Conservation (phyloP, 1,140 invertebrate species). For the Heterodera schachtii region DNA sequence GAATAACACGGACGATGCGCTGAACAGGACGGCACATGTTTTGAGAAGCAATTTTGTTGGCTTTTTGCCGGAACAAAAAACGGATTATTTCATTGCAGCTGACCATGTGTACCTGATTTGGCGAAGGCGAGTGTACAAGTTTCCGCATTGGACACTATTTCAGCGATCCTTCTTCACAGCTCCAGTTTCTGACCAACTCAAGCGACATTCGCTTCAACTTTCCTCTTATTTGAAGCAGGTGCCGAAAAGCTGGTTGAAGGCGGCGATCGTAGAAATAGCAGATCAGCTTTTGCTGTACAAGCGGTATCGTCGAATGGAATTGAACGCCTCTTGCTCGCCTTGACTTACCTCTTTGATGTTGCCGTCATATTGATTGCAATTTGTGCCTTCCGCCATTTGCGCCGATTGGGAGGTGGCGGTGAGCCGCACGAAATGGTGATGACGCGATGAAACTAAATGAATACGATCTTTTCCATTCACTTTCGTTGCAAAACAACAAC, state of each 20-base stretch:
- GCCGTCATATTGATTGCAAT: no score
- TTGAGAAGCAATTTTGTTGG: background rate
- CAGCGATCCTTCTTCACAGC: background rate
- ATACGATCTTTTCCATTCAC: no score
- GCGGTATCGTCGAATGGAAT: no score
- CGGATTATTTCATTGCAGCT: background rate
- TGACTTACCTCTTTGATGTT: no score
- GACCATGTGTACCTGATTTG: background rate
- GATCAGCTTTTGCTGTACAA: no score
- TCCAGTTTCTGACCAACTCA: background rate
- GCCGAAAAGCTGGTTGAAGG: no score
- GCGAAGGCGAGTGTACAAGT: background rate
- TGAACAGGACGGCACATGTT: background rate
- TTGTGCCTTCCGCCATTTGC: no score
- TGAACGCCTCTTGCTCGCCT: no score
- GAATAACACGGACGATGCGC: background rate
- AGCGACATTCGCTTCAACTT: background rate
- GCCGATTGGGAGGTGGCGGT: background rate
- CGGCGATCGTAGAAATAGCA: no score
- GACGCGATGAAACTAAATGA: background rate
- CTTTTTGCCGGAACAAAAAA: background rate
- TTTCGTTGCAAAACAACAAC: conserved; percentile 10
- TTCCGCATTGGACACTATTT: background rate
- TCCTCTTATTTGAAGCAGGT: background rate
- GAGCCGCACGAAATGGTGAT: background rate